A percentile compares a stretch with the other conserved stretches of the same genome.
Conservation (phyloP, 2,888 invertebrate species). For the Scaptomyza polygonia region DNA sequence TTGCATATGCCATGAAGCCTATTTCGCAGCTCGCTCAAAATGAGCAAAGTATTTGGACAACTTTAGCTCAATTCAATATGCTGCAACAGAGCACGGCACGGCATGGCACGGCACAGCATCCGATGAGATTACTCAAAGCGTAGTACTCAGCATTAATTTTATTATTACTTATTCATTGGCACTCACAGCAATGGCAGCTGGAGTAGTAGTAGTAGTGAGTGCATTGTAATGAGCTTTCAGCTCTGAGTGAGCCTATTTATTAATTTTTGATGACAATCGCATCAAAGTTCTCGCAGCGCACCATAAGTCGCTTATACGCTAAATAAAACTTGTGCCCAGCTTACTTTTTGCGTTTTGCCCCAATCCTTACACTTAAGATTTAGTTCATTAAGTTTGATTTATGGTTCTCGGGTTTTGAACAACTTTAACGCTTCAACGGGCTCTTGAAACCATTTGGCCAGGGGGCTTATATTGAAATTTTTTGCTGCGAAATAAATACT, state of each 20-base stretch:
- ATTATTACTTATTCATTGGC: slow-evolving; percentile 49
- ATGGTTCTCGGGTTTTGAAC: slow-evolving; percentile 24
- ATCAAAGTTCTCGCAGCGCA: slow-evolving; percentile 20
- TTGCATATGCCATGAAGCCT: slow-evolving; percentile 71
- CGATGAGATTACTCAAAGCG: slow-evolving; percentile 20
- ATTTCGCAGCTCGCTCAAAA: slow-evolving; percentile 16
- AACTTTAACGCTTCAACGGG: slow-evolving; percentile 18
- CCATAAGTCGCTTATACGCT: slow-evolving; percentile 19
- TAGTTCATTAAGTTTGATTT: slow-evolving; percentile 57
- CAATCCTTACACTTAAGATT: neutral
- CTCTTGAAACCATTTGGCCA: slow-evolving; percentile 9
- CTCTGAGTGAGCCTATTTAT: slow-evolving; percentile 40
- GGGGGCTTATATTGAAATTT: slow-evolving; percentile 18
- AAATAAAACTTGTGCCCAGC: slow-evolving; percentile 21
- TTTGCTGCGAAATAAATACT: slow-evolving; percentile 23
- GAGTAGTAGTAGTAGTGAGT: slow-evolving; percentile 5
- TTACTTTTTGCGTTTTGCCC: slow-evolving; percentile 32
- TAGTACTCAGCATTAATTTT: slow-evolving; percentile 33
- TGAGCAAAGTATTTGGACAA: slow-evolving; percentile 29
- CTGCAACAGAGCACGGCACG: too few relatives aligned
- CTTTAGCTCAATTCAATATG: slow-evolving; percentile 34
- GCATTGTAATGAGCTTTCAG: slow-evolving; percentile 32
- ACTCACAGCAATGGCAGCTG: slow-evolving; percentile 23
- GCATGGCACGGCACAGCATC: slow-evolving; percentile 17
- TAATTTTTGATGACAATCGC: slow-evolving; percentile 45